These are phyloP conservation scores for Petromus typicus DNA, from an alignment of 2,113 vertebrate genomes.

Conservation along the genomic window DNA sequence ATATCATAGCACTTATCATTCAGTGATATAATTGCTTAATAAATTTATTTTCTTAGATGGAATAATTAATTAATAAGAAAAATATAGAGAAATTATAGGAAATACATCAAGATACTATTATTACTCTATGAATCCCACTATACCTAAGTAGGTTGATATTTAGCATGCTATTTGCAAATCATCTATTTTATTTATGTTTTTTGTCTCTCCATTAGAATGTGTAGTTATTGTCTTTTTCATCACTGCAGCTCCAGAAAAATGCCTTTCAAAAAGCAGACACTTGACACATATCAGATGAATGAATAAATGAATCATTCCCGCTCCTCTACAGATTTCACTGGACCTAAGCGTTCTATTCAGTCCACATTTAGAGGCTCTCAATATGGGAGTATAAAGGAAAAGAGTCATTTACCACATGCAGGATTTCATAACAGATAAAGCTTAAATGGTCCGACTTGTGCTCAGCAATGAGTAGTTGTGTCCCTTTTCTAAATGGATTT, in stretches of 20 bases:
- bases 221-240: constrained; percentile 6
- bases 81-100: constrained; percentile 28
- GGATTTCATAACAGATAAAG: background rate
- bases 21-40: constrained; percentile 33
- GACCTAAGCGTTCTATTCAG: background rate
- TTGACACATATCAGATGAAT: constrained; percentile 19
- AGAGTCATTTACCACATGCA: constrained; percentile 5
- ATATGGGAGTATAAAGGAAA: constrained; percentile 21
- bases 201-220: background rate
- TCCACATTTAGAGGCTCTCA: background rate
- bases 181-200: constrained; percentile 44
- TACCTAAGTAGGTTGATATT: background rate
- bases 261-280: constrained; percentile 1
- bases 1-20: constrained; percentile 16
- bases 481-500: constrained; percentile 19
- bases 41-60: background rate
- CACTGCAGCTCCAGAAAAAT: background rate
- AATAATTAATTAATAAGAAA: constrained; percentile 38
- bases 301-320: background rate
- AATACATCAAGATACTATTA: constrained; percentile 52
- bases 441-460: constrained; percentile 24
- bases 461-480: background rate
- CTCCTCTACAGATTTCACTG: constrained; percentile 10
- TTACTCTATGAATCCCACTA: constrained; percentile 27
- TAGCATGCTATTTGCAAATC: constrained; percentile 20